A percentile compares a stretch with the other conserved stretches of the same genome.
Evolutionary conservation across 1,140 invertebrate genomes (phyloP).

Genomic region (Bombyx mori): DNA sequence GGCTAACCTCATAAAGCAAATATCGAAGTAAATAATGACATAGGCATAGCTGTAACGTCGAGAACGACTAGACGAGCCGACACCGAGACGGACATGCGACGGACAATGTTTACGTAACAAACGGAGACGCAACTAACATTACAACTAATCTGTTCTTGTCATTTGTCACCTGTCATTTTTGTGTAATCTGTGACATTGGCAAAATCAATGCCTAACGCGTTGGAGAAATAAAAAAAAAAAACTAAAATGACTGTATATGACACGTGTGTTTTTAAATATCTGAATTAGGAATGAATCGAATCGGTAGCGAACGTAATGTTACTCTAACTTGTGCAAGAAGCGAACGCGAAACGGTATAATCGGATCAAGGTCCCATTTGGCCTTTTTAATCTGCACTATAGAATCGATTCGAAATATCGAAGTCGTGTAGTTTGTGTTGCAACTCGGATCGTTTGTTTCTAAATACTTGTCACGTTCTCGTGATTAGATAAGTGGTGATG

Average conservation of each 20-base stretch:
- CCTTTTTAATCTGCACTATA: slow-evolving; percentile 9
- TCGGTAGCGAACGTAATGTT: slow-evolving; percentile 26
- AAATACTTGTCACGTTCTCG: slow-evolving; percentile 20
- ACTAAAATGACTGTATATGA: slow-evolving; percentile 22
- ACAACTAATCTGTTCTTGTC: no score
- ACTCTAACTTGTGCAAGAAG: slow-evolving; percentile 30
- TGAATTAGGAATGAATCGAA: slow-evolving; percentile 45
- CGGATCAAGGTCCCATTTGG: slow-evolving; percentile 41
- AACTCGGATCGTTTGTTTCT: slow-evolving; percentile 15
- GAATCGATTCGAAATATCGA: slow-evolving; percentile 20
- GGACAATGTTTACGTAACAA: slow-evolving; percentile 28
- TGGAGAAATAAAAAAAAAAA: background rate
- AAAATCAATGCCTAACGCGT: background rate
- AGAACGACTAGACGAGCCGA: slow-evolving; percentile 2
- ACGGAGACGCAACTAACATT: slow-evolving; percentile 5
- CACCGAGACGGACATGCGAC: background rate
- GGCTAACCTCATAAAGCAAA: slow-evolving; percentile 3
- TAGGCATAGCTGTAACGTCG: background rate
- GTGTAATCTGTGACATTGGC: no score
- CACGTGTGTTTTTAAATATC: slow-evolving; percentile 53
- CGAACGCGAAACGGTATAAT: slow-evolving; percentile 29
- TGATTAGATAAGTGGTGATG: slow-evolving; percentile 21
- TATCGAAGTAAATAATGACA: slow-evolving; percentile 3
- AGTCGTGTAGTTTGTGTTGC: slow-evolving; percentile 12
- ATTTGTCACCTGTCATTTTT: no score